Base-by-base conservation (phyloP, 2,888 invertebrate genomes). In the Idaea dimidiata region DNA sequence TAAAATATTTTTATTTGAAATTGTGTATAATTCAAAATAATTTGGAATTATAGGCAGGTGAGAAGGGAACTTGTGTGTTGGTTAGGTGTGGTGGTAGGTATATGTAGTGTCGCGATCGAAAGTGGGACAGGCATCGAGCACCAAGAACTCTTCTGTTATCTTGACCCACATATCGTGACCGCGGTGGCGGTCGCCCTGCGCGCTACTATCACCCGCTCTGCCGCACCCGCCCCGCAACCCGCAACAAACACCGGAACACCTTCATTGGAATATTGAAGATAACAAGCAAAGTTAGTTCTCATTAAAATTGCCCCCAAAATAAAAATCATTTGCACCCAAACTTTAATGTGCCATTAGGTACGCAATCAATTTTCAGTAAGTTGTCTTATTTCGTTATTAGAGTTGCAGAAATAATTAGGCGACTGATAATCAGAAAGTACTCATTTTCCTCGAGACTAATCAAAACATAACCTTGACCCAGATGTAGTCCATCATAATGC, bases 391-490 rank as follows among this genome's bases (percentile, higher is more conserved):
- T 43, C 10, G 3, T 0, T 3, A 3, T 43, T 43, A 3, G 8
- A 8, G 43, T 43, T 43, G 43, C 43, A 3, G 43, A 43, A 43
- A 10, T 43, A 10, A 43, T 43, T 43, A 10, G 14, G 14, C 8
- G 43, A 8, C 43, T 24, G 3, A 43, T 43, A 58, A 59, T n/a
- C n/a, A 58, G 16, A 31, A 16, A 24, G 58, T 16, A 58, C 16
- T 43, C 54, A 17, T 54, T 54, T 54, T 54, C 54, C 54, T 54
- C 54, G 16, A 16, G 6, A 6, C 74, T 75, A 79, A 86, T 86
- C 85, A 85, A 84, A 85, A 86, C 84, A 86, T 72, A 83, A 83
- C 91, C 89, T 89, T 89, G 91, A 89, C 90, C 87, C 80, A 81
- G 80, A 82, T 81, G 76, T 73, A 72, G 71, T 74, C 64, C 71